Base-by-base conservation (phyloP, 2,113 vertebrate species). In the Silurus asotus region DNA sequence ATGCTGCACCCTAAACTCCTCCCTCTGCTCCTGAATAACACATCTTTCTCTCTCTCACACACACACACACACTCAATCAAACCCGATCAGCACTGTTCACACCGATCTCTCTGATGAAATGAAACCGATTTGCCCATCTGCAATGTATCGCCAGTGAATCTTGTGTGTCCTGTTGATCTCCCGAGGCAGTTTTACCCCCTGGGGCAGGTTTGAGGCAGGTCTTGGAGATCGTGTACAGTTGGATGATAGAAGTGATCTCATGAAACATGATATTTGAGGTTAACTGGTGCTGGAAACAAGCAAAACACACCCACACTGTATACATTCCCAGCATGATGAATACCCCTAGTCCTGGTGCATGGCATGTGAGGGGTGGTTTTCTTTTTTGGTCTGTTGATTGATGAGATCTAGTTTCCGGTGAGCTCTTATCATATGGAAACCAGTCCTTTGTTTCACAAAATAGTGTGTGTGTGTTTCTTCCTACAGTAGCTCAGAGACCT, bases 261-360 rank as follows among this genome's bases (percentile, higher is more conserved):
- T 45, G 45, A 20, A 69, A 14, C 67, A 15, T 55, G 51, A 7
- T 17, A 17, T 17, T 49, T 1, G 17, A 74, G 9, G 11, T 75
- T 56, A 8, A 25, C 28, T 11, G 25, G 28, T 48, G 45, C 14
- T 75, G 15, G 37, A 77, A 51, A 80, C 6, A 81, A 14, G 64
- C 74, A 59, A 85, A 86, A 65, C 25, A 70, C 80, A 84, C 64
- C 74, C 74, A 80, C 25, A n/a, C 53, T 28, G 23, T 20, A 59
- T n/a, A 70, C 48, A 20, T 55, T 79, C 28, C 0, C 86, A 6
- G 76, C 87, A 90, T 77, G 64, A 20, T 83, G n/a, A 58, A 45
- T 23, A 4, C 37, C 89, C 37, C 89, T 88, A 88, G 87, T 15
- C 20, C 74, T 81, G 20, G 80, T 85, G 89, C 92, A 93, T 90